Conservation (phyloP, 1,140 invertebrate species). For the Drosophila takahashii region DNA sequence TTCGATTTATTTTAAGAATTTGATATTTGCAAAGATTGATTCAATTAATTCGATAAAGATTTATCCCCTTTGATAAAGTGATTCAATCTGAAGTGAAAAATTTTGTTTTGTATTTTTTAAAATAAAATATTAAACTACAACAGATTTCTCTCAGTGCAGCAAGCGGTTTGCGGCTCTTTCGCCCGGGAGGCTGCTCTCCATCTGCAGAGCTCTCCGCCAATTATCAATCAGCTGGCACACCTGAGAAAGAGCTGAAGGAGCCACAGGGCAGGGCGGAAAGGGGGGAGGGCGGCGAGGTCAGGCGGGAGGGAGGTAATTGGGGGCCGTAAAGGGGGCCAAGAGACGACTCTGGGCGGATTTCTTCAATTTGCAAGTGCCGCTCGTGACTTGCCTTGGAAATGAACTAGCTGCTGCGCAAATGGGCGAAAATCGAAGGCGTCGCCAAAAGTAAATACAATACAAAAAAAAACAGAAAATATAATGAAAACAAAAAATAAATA, state of each 20-base stretch:
- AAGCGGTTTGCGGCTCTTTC: slow-evolving; percentile 10
- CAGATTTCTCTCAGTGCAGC: slow-evolving; percentile 13
- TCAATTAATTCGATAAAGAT: too few species aligned
- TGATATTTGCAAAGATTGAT: neutral
- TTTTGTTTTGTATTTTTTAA: too few species aligned
- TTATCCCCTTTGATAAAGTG: too few species aligned
- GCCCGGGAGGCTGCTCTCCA: slow-evolving; percentile 18
- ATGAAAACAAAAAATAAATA: slow-evolving; percentile 4
- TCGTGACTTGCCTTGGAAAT: slow-evolving; percentile 81
- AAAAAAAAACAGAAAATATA: neutral
- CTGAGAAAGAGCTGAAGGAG: slow-evolving; percentile 6
- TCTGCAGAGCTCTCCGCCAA: slow-evolving; percentile 25
- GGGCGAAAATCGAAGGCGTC: slow-evolving; percentile 49
- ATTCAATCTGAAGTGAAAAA: too few species aligned
- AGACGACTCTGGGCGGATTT: slow-evolving; percentile 49
- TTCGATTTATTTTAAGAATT: neutral
- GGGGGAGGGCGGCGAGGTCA: too few species aligned
- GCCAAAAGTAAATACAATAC: slow-evolving; percentile 44
- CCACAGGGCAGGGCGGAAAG: slow-evolving; percentile 1
- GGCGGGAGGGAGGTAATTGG: neutral
- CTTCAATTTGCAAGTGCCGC: slow-evolving; percentile 72
- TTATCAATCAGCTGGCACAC: slow-evolving; percentile 62
- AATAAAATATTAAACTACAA: too few species aligned
- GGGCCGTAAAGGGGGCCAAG: slow-evolving; percentile 16
- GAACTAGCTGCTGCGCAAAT: slow-evolving; percentile 44